phyloP scores from a whole-genome alignment of 2,888 invertebrate species.

The Melieria omissa region DNA sequence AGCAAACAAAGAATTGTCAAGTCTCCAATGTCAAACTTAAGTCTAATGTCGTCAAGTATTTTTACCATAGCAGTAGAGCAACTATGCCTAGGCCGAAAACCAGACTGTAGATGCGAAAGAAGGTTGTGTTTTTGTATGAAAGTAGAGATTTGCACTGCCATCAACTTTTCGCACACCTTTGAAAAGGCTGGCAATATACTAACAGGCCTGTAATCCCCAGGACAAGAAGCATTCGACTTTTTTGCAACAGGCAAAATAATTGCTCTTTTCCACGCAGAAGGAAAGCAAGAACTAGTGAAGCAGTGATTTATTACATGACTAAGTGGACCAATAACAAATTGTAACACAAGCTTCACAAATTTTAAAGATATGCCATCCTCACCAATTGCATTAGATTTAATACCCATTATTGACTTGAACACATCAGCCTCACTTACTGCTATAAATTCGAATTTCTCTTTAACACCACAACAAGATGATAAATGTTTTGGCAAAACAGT shows the following conservation, averaged over 20 bases:
- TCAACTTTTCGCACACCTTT: constrained; percentile 18
- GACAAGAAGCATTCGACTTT: constrained; percentile 1
- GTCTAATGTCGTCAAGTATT: constrained; percentile 22
- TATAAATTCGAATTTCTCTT: background rate
- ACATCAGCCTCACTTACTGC: background rate
- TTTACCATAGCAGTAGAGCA: constrained; percentile 21
- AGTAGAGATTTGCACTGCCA: constrained; percentile 3
- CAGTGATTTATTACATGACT: too few species aligned
- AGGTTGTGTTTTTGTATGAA: background rate
- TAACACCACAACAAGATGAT: background rate
- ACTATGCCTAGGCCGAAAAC: constrained; percentile 11
- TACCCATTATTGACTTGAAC: background rate
- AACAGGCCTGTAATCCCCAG: constrained; percentile 11
- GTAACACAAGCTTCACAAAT: background rate
- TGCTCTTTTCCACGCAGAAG: too few species aligned
- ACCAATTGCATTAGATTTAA: background rate
- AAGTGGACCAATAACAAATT: background rate
- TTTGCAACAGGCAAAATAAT: background rate
- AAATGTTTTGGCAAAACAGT: too few species aligned
- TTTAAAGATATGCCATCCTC: background rate
- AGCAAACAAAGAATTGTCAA: constrained; percentile 2
- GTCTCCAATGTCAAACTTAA: constrained; percentile 1
- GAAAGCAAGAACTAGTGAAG: too few species aligned
- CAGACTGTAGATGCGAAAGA: background rate
- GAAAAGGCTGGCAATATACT: constrained; percentile 23